Conservation (phyloP, 2,888 invertebrate genomes). For the Platycheirus albimanus region DNA sequence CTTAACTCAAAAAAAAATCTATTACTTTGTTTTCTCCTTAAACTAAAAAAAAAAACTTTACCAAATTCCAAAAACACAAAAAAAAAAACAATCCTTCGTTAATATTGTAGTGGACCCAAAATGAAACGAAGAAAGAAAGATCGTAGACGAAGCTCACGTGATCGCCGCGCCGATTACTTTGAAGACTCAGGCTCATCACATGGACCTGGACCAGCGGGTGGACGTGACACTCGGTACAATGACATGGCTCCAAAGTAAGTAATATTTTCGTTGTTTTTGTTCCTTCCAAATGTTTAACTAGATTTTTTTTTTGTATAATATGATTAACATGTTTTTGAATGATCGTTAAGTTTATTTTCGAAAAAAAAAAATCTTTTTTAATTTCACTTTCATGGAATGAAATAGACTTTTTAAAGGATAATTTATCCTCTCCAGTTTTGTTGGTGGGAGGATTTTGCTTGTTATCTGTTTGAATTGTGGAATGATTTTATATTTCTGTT, state of each 20-base stretch:
- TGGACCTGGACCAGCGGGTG: slow-evolving; percentile 84
- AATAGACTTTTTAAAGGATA: slow-evolving; percentile 44
- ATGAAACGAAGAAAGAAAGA: slow-evolving; percentile 82
- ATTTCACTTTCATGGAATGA: slow-evolving; percentile 62
- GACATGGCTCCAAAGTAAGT: slow-evolving; percentile 95
- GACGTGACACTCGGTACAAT: slow-evolving; percentile 89
- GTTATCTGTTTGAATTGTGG: slow-evolving; percentile 68
- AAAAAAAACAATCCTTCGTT: slow-evolving; percentile 52
- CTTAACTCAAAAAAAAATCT: slow-evolving; percentile 56
- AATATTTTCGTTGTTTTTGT: slow-evolving; percentile 42
- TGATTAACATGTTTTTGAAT: slow-evolving; percentile 41
- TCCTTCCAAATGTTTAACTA: slow-evolving; percentile 1
- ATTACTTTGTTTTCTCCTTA: slow-evolving; percentile 49
- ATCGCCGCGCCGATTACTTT: slow-evolving; percentile 83
- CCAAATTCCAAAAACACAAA: slow-evolving; percentile 33
- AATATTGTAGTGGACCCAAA: slow-evolving; percentile 81
- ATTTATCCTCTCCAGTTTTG: slow-evolving; percentile 7
- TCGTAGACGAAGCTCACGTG: slow-evolving; percentile 79
- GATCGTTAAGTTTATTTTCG: slow-evolving; percentile 46
- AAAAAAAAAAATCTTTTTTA: slow-evolving; percentile 33
- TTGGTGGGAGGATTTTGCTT: slow-evolving; percentile 42
- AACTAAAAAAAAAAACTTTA: slow-evolving; percentile 21
- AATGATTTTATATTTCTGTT: slow-evolving; percentile 49
- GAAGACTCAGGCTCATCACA: slow-evolving; percentile 83
- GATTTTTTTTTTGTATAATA: slow-evolving; percentile 15